Evolutionary conservation across 2,797 vertebrate species (phyloP).

Genomic region (Odontamblyopus lacepedii): DNA sequence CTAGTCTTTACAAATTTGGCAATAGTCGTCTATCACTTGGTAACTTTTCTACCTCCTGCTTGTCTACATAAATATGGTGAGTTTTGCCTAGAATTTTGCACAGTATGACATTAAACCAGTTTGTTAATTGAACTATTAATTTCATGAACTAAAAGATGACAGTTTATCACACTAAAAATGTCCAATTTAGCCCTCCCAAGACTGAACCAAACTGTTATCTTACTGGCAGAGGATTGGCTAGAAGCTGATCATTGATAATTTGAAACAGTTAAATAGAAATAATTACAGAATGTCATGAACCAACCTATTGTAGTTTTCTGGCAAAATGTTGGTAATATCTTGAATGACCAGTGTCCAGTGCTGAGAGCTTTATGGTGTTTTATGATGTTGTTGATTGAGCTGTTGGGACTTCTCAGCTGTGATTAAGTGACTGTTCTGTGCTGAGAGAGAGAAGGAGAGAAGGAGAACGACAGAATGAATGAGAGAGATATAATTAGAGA

Average conservation of each 20-base stretch:
- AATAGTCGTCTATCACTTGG: neutral
- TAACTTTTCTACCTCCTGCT: too few species aligned
- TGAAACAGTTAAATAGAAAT: too few species aligned
- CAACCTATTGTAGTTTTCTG: neutral
- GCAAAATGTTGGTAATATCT: neutral
- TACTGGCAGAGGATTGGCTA: too few species aligned
- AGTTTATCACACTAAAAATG: too few species aligned
- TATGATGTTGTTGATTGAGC: constrained; percentile 41
- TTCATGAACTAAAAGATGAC: too few species aligned
- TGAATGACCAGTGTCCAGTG: constrained; percentile 28
- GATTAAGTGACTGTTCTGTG: constrained; percentile 53
- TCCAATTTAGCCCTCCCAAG: too few species aligned
- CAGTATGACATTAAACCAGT: too few species aligned
- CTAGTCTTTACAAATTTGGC: neutral
- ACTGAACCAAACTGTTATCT: too few species aligned
- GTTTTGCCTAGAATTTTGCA: too few species aligned
- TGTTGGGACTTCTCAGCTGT: constrained; percentile 39
- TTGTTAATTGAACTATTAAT: too few species aligned
- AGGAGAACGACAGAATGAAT: constrained; percentile 31
- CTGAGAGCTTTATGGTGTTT: constrained; percentile 60
- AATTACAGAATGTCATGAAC: neutral
- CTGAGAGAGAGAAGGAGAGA: constrained; percentile 46
- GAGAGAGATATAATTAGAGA: constrained; percentile 25
- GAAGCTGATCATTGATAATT: too few species aligned
- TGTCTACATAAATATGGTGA: too few species aligned